These are phyloP conservation scores for Heliocidaris tuberculata DNA, from an alignment of 35 echinoderm and acorn worm species.

Conservation along the genomic window DNA sequence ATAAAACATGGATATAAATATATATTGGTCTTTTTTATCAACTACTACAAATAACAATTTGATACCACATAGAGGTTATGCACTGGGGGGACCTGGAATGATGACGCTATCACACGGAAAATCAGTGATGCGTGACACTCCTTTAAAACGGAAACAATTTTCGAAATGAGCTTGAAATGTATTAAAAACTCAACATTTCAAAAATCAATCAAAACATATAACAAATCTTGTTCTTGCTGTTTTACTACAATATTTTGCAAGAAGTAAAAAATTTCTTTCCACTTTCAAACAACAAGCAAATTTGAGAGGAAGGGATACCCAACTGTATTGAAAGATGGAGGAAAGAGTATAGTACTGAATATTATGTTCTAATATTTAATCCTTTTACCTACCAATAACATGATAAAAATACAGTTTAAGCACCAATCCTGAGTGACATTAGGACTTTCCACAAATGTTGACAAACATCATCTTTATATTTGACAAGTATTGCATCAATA, in stretches of 20 bases:
- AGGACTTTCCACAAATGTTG: background rate
- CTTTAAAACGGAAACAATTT: background rate
- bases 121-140: background rate
- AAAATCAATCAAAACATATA: background rate
- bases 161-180: background rate
- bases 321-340: background rate
- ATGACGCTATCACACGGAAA: background rate
- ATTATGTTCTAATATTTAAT: background rate
- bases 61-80: slow-evolving; percentile 30
- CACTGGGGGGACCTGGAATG: background rate
- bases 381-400: background rate
- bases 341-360: background rate
- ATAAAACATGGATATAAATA: background rate
- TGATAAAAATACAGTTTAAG: background rate
- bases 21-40: background rate
- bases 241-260: background rate
- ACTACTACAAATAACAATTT: background rate
- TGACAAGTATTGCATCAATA: too few relatives aligned
- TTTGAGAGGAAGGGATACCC: background rate
- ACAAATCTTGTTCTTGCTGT: background rate
- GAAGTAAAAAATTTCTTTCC: background rate
- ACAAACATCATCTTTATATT: background rate
- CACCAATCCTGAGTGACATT: background rate
- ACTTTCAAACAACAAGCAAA: background rate
- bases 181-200: background rate